Conservation (phyloP, 2,888 invertebrate species). For the Augiades crinisus region DNA sequence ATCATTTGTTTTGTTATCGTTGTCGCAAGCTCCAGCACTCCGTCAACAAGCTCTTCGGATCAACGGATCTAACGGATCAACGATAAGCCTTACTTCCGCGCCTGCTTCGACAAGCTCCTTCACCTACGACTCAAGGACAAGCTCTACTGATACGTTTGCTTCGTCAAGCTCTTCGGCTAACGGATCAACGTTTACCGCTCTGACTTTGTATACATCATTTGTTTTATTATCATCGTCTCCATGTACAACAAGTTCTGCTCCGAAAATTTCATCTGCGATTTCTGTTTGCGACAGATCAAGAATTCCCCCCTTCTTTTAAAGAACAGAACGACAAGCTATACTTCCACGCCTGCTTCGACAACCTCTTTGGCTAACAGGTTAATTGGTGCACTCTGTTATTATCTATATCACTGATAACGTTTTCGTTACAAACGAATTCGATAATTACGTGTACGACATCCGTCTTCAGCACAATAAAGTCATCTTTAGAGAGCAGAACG, state of each 20-base stretch:
- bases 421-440: too few relatives aligned
- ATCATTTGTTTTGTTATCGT: background rate
- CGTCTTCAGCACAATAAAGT: too few relatives aligned
- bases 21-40: constrained; percentile 91
- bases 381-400: too few relatives aligned
- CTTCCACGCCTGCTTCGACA: constrained; percentile 98
- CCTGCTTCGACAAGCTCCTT: constrained; percentile 98
- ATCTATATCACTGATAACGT: too few relatives aligned
- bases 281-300: constrained; percentile 87
- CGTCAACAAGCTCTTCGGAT: background rate
- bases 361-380: constrained; percentile 91
- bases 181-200: constrained; percentile 34
- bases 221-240: background rate
- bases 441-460: too few relatives aligned
- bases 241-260: background rate
- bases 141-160: too few relatives aligned
- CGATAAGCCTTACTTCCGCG: constrained; percentile 98
- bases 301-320: constrained; percentile 99
- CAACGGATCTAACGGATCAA: too few relatives aligned
- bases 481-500: too few relatives aligned
- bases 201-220: background rate
- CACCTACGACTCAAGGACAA: constrained; percentile 87
- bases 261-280: background rate
- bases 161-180: background rate
- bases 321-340: constrained; percentile 99